Conservation (phyloP, 2,797 vertebrate species). For the Strix occidentalis region DNA sequence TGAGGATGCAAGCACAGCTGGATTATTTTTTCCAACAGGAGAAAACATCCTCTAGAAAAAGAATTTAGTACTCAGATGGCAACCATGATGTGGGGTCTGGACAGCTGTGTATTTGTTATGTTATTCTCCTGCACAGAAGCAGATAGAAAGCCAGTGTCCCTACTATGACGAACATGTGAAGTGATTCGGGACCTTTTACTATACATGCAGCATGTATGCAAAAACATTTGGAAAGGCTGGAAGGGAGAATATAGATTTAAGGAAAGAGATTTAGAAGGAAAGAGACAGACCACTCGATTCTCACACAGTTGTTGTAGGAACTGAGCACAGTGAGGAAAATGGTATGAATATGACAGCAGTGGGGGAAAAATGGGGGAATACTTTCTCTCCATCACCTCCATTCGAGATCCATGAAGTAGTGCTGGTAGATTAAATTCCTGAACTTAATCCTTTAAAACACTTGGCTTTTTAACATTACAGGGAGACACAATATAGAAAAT, state of each 20-base stretch:
- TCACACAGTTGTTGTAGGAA: not conserved
- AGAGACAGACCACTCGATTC: not conserved
- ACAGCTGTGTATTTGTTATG: not conserved
- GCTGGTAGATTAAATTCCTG: not conserved
- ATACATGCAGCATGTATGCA: rapidly evolving
- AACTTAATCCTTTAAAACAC: not conserved
- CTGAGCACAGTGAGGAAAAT: not conserved
- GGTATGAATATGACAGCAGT: not conserved
- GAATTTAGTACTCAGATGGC: not conserved
- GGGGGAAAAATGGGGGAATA: not conserved
- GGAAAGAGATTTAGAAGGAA: not conserved
- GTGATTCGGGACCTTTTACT: not conserved
- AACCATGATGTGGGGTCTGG: not conserved
- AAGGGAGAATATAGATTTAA: not conserved
- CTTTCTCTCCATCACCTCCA: not conserved
- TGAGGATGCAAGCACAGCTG: constrained; percentile 5
- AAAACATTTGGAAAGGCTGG: not conserved
- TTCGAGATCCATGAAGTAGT: not conserved
- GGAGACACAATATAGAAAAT: not conserved
- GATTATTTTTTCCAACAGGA: not conserved
- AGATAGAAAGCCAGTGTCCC: not conserved
- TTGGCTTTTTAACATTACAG: not conserved
- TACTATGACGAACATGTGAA: not conserved
- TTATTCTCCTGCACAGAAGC: not conserved
- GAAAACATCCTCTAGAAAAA: constrained; percentile 19